Conservation (phyloP, 1,140 invertebrate genomes). For the Ceratoteleas bidentatus region DNA sequence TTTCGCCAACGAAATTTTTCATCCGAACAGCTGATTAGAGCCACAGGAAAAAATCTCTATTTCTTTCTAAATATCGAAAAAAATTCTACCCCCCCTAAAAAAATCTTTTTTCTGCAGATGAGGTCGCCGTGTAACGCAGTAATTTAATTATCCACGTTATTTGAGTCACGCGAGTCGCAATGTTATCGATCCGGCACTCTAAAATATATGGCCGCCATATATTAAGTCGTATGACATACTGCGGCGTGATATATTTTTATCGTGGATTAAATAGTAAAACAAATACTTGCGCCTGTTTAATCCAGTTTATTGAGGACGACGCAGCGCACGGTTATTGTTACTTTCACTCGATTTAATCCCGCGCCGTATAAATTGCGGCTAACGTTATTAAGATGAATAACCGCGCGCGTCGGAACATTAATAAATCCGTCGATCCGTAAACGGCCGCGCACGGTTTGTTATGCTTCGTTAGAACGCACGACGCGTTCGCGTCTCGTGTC, state of each 20-base stretch:
- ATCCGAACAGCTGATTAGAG: no score
- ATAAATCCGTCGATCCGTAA: no score
- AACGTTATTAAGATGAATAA: background rate
- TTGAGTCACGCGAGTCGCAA: background rate
- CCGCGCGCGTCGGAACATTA: no score
- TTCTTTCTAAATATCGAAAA: background rate
- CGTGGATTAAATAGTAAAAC: constrained; percentile 26
- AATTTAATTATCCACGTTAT: constrained; percentile 6
- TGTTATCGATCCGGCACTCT: constrained; percentile 6
- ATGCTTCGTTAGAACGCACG: no score
- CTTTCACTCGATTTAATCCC: constrained; percentile 2
- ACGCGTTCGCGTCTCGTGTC: no score
- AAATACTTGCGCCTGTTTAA: constrained; percentile 21
- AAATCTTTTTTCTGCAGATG: no score
- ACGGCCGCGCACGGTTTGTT: no score
- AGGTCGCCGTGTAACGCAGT: background rate
- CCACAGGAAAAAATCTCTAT: background rate
- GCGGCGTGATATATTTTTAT: constrained; percentile 17
- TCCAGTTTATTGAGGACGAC: constrained; percentile 21
- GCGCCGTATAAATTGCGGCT: constrained; percentile 1
- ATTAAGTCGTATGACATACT: constrained; percentile 13
- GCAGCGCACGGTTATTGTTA: background rate
- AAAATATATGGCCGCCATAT: constrained; percentile 19
- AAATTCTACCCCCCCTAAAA: background rate
- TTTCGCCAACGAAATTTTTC: no score